These are phyloP conservation scores for Pocillopora verrucosa DNA, from an alignment of 64 coral and sea anemone species.

Conservation along the genomic window DNA sequence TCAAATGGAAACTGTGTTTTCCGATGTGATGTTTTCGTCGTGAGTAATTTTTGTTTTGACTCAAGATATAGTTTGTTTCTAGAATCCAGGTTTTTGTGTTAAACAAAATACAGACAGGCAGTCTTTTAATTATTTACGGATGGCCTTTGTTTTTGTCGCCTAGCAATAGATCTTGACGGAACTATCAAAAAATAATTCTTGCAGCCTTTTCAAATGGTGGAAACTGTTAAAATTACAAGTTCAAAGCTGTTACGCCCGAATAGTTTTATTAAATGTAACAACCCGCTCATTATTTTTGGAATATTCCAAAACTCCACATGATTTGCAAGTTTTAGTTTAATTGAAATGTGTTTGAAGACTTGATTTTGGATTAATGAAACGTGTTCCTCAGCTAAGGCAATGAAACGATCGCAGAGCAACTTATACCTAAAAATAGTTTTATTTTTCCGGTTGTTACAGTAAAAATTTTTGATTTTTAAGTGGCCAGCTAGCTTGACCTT, in stretches of 20 bases:
- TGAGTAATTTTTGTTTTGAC: slow-evolving; percentile 12
- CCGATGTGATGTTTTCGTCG: not conserved
- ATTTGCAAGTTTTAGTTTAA: too few relatives aligned
- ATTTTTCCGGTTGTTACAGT: not conserved
- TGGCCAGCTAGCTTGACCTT: not conserved
- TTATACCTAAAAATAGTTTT: not conserved
- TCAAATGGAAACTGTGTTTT: not conserved
- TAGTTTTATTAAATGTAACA: too few relatives aligned
- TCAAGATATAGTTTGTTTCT: not conserved
- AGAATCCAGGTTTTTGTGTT: slow-evolving; percentile 5
- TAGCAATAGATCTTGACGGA: not conserved
- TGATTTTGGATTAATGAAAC: not conserved
- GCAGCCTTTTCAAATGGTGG: not conserved
- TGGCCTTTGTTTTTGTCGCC: slow-evolving; percentile 36
- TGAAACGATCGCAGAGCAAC: not conserved
- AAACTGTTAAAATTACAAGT: too few relatives aligned
- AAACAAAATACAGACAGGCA: slow-evolving; percentile 52
- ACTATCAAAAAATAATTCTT: not conserved
- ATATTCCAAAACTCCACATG: too few relatives aligned
- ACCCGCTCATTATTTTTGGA: too few relatives aligned
- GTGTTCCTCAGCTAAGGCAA: not conserved
- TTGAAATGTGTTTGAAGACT: too few relatives aligned
- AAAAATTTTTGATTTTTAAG: slow-evolving; percentile 5
- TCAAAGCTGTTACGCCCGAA: too few relatives aligned
- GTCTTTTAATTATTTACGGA: slow-evolving; percentile 68